Evolutionary conservation across 2,888 invertebrate genomes (phyloP), one percentile per base, ranked within the genome.

Genomic region (Icerya purchasi): DNA sequence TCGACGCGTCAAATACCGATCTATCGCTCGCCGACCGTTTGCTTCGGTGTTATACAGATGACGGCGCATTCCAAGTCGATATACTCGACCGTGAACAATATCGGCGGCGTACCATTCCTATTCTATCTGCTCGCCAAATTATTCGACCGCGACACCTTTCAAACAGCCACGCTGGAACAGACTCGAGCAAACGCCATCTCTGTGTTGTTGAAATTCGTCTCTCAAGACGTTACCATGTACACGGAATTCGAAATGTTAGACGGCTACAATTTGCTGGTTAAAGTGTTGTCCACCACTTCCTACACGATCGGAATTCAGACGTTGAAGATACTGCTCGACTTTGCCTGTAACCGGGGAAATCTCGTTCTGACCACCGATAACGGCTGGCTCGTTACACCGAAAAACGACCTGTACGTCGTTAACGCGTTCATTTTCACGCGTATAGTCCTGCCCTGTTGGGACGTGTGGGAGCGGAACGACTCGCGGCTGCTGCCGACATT

Each of bases 261-360:
- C 61, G 63, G 63, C 21, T 63, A 63, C 57, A 62, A 60, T 36
- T 22, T 63, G 22, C n/a, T 63, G 18, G 58, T 60, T 2, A 63
- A 63, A 53, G 61, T 61, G 24, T 56, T 63, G 10, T 61, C 59
- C 19, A 59, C 63, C 10, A 25, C 59, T n/a, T 24, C 54, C 50
- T 60, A 53, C 24, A 56, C 57, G 55, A 49, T 59, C 19, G 60
- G 59, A 53, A 54, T 60, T 53, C 3, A 51, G 19, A 53, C 62
- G 24, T 59, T 62, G 22, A 54, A 58, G 54, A 61, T 60, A 50
- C 50, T 53, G 50, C 57, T 54, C 14, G 52, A 53, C 52, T 52
- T 54, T n/a, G 50, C 55, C 51, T 61, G 60, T 22, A 60, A 56
- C n/a, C 50, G 52, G 22, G 22, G 25, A 25, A 56, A 53, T 22